A percentile compares a stretch with the other conserved stretches of the same genome.
Evolutionary conservation across 2,888 invertebrate genomes (phyloP).

Genomic region (Pinctada fucata): DNA sequence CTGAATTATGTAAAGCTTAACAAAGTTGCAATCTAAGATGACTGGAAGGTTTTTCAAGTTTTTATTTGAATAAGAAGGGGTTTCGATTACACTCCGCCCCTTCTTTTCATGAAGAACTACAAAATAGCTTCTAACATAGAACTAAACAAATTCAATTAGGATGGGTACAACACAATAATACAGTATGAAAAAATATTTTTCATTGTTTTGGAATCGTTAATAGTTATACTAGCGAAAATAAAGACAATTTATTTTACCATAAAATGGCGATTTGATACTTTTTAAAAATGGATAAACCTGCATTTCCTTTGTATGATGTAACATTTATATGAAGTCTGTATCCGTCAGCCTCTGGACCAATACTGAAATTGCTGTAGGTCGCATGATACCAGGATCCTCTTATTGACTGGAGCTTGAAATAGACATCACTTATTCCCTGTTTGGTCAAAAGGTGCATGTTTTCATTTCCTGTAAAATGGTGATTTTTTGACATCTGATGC

Average conservation of each 20-base stretch:
- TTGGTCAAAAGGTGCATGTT: not conserved
- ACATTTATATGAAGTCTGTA: constrained; percentile 4
- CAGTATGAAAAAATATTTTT: too few relatives aligned
- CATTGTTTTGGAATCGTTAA: too few relatives aligned
- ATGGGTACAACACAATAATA: too few relatives aligned
- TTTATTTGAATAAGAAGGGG: too few relatives aligned
- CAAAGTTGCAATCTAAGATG: too few relatives aligned
- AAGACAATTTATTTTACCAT: too few relatives aligned
- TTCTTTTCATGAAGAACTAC: not conserved
- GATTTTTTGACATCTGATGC: not conserved
- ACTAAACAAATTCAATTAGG: too few relatives aligned
- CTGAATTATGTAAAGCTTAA: too few relatives aligned
- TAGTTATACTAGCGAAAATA: too few relatives aligned
- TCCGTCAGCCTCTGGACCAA: not conserved
- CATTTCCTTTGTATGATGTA: not conserved
- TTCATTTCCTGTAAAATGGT: not conserved
- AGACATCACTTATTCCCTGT: not conserved
- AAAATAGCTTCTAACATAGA: not conserved
- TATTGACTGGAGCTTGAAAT: not conserved
- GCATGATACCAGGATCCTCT: not conserved
- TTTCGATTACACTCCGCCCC: too few relatives aligned
- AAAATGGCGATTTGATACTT: too few relatives aligned
- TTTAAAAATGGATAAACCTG: not conserved
- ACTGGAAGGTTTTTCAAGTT: too few relatives aligned
- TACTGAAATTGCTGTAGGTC: not conserved